These are phyloP conservation scores for Himalopsyche anomala DNA, from an alignment of 2,888 invertebrate genomes.

Conservation along the genomic window DNA sequence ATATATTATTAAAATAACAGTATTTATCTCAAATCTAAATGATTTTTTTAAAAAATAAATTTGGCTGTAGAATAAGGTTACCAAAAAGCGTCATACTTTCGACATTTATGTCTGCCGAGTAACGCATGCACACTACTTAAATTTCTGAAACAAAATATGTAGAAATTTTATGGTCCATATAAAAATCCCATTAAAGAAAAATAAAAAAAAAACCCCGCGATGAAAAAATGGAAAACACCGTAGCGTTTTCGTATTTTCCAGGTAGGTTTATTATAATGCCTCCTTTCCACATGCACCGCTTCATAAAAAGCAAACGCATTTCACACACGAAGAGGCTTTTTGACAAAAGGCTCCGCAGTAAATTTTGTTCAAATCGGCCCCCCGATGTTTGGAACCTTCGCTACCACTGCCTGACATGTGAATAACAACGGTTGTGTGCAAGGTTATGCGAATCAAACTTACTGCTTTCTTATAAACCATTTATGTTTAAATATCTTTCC, in stretches of 20 bases:
- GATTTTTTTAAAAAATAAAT: too few relatives aligned
- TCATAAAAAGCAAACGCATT: slow-evolving; percentile 29
- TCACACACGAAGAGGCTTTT: slow-evolving; percentile 28
- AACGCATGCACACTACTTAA: neutral
- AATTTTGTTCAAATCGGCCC: slow-evolving; percentile 26
- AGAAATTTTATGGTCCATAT: slow-evolving; percentile 34
- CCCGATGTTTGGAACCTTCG: slow-evolving; percentile 5
- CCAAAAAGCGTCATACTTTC: neutral
- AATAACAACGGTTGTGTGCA: neutral
- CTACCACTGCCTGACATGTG: slow-evolving; percentile 3
- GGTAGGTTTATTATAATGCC: slow-evolving; percentile 20
- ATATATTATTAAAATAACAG: too few relatives aligned
- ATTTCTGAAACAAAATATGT: neutral
- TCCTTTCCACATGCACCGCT: neutral
- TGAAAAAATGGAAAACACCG: slow-evolving; percentile 7
- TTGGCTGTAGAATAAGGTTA: neutral
- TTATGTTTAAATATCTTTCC: too few relatives aligned
- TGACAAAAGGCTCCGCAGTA: slow-evolving; percentile 5
- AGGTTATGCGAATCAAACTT: neutral
- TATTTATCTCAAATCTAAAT: too few relatives aligned
- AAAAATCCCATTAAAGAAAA: slow-evolving; percentile 22
- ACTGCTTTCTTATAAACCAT: too few relatives aligned
- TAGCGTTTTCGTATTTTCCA: neutral
- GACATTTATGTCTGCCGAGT: neutral
- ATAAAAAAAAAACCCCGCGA: neutral